A percentile compares a stretch with the other conserved stretches of the same genome.
These are phyloP conservation scores for Ranitomeya imitator DNA, from an alignment of 2,113 vertebrate genomes.

Conservation along the genomic window DNA sequence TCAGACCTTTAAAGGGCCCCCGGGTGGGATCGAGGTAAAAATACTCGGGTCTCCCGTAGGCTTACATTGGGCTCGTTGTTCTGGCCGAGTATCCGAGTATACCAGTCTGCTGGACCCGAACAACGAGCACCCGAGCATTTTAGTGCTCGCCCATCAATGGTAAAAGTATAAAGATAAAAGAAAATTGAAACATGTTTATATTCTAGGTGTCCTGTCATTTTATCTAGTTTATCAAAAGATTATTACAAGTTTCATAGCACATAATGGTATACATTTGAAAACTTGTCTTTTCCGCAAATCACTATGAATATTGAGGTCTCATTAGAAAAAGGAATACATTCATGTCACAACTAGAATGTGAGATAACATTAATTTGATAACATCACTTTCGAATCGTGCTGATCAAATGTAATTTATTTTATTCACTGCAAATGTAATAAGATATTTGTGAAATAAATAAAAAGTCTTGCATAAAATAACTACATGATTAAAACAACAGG, in stretches of 20 bases:
- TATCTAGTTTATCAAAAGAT: background rate
- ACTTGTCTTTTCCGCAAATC: background rate
- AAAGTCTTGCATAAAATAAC: background rate
- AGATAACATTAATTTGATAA: background rate
- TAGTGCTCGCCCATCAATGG: no score
- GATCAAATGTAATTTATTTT: background rate
- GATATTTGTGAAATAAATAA: background rate
- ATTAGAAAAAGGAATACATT: background rate
- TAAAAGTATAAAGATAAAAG: background rate
- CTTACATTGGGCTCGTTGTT: no score
- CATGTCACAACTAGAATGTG: conserved; percentile 9
- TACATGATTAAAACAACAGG: background rate
- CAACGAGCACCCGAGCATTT: no score
- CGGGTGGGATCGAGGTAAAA: no score
- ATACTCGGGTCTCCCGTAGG: no score
- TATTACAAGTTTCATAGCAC: background rate
- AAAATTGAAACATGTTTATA: background rate
- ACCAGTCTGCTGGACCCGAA: no score
- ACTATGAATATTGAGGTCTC: background rate
- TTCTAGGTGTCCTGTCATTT: background rate
- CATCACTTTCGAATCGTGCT: background rate
- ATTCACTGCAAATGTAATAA: background rate
- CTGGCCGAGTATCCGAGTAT: no score
- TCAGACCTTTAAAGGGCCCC: no score
- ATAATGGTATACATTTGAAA: background rate